Percentiles rank a stretch among this genome's conserved stretches.
Conservation (phyloP, 2,797 vertebrate genomes). For the Acridotheres tristis region DNA sequence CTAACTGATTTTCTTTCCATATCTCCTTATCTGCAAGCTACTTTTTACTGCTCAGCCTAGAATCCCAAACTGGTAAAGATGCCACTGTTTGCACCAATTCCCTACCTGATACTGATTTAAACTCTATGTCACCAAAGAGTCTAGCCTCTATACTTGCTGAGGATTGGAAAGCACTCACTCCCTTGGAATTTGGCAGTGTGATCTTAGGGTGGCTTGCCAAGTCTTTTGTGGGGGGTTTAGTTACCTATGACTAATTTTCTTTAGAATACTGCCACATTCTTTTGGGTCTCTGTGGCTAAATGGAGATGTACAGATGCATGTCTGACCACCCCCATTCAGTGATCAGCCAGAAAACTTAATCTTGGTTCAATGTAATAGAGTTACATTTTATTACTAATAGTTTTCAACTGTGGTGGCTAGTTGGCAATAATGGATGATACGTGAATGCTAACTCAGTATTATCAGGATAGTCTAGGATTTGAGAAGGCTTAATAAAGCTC, state of each 20-base stretch:
- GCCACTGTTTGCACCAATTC: not conserved
- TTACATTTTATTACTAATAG: not conserved
- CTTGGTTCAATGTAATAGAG: not conserved
- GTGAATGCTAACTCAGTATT: not conserved
- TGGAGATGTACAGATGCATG: constrained; percentile 28
- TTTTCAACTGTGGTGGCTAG: not conserved
- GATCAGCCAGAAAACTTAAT: constrained; percentile 22
- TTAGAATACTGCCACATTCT: constrained; percentile 38
- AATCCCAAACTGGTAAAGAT: not conserved
- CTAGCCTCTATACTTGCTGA: not conserved
- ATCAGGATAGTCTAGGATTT: not conserved
- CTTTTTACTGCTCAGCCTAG: not conserved
- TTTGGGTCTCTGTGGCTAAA: constrained; percentile 19
- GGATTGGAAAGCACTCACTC: not conserved
- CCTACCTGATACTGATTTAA: not conserved
- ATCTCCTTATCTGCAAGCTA: not conserved
- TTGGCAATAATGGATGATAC: not conserved
- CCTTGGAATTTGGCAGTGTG: constrained; percentile 13
- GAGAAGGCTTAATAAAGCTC: not conserved
- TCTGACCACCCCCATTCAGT: not conserved
- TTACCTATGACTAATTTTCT: constrained; percentile 51
- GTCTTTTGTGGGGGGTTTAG: constrained; percentile 38
- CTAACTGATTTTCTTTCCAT: not conserved
- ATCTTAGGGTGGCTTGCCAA: constrained; percentile 18
- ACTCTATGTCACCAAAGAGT: not conserved